Percentiles rank a stretch among this genome's conserved stretches.
phyloP scores from a whole-genome alignment of 2,113 vertebrate species.

The Cottus gobio region DNA sequence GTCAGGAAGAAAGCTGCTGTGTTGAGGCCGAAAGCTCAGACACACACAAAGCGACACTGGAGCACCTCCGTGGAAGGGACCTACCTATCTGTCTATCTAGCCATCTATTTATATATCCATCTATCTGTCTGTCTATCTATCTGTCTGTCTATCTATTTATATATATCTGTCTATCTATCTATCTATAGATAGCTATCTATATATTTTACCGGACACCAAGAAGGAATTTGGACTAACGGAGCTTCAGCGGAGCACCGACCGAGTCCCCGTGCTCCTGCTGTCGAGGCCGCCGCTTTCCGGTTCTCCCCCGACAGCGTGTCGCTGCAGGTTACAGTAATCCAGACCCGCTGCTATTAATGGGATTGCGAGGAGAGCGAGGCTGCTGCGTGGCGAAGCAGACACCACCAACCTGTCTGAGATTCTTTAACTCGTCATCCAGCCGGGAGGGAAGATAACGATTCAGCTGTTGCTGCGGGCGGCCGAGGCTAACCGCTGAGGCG shows the following conservation, averaged over 20 bases:
- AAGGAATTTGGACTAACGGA: background rate
- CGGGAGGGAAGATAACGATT: background rate
- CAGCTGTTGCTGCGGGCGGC: slow-evolving; percentile 5
- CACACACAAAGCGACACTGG: slow-evolving; percentile 38
- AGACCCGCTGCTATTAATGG: slow-evolving; percentile 37
- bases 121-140: too few species aligned
- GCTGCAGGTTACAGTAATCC: slow-evolving; percentile 37
- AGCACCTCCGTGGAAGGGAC: background rate
- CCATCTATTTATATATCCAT: too few species aligned
- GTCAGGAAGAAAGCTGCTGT: slow-evolving; percentile 78
- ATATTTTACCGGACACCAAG: background rate
- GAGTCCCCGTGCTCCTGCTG: background rate
- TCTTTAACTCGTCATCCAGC: slow-evolving; percentile 8
- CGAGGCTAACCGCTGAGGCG: slow-evolving; percentile 26
- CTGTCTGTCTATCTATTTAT: too few species aligned
- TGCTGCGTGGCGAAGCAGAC: slow-evolving; percentile 36
- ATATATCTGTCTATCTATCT: too few species aligned
- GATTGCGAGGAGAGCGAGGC: background rate
- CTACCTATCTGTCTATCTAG: too few species aligned
- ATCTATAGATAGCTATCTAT: too few species aligned
- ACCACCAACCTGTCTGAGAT: slow-evolving; percentile 6
- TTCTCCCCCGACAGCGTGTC: background rate
- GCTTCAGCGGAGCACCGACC: background rate
- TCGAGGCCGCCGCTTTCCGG: slow-evolving; percentile 21
- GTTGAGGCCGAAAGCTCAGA: slow-evolving; percentile 70